Evolutionary conservation across 2,797 vertebrate genomes (phyloP).

Genomic region (Xiphophorus birchmanni): DNA sequence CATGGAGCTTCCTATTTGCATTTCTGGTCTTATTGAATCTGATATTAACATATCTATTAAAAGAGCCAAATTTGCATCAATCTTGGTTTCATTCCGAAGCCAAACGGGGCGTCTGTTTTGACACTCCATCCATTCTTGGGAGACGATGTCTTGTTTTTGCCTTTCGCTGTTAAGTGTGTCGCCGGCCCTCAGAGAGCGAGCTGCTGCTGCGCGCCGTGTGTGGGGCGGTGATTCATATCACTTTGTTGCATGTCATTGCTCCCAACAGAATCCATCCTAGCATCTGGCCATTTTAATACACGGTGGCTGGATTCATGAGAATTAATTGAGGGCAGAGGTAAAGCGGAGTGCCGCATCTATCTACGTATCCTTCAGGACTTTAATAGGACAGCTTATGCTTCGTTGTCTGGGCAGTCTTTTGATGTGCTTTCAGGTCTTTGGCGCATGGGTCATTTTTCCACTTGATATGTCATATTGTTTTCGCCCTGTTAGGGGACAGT

Average conservation of each 20-base stretch:
- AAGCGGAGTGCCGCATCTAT: constrained; percentile 61
- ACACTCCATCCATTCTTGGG: constrained; percentile 54
- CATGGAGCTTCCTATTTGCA: constrained; percentile 38
- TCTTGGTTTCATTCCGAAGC: constrained; percentile 12
- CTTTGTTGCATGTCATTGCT: constrained; percentile 76
- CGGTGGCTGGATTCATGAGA: constrained; percentile 69
- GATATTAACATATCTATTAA: constrained; percentile 33
- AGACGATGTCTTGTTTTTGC: constrained; percentile 53
- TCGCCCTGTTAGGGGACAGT: constrained; percentile 42
- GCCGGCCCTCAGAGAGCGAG: constrained; percentile 53
- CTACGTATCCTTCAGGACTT: constrained; percentile 56
- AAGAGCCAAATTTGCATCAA: constrained; percentile 16
- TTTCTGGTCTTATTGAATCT: constrained; percentile 36
- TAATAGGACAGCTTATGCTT: constrained; percentile 54
- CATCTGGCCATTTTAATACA: constrained; percentile 78
- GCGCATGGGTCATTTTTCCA: constrained; percentile 47
- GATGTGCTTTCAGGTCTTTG: constrained; percentile 44
- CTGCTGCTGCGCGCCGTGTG: constrained; percentile 17
- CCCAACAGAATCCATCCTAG: constrained; percentile 79
- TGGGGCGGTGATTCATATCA: constrained; percentile 74
- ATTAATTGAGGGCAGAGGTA: constrained; percentile 76
- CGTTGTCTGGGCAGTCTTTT: constrained; percentile 36
- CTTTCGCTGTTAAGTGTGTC: constrained; percentile 65
- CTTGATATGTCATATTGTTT: constrained; percentile 62
- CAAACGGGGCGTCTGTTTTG: constrained; percentile 30